phyloP scores from a whole-genome alignment of 2,797 vertebrate genomes.

The Pachyuromys duprasi region DNA sequence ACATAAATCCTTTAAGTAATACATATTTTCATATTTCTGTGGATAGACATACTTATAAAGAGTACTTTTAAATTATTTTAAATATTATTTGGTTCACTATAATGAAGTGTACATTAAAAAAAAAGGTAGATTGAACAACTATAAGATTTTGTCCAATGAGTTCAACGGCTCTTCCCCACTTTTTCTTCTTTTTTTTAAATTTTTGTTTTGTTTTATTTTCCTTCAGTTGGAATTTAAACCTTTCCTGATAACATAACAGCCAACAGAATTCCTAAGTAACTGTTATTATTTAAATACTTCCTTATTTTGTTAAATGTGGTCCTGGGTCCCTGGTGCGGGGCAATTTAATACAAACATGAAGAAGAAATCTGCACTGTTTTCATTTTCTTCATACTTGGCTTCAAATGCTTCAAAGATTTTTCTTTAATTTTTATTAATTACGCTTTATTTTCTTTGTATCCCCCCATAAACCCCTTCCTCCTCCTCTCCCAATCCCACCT shows the following conservation, averaged over 20 bases:
- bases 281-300: conserved; percentile 67
- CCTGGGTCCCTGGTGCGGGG: conserved; percentile 68
- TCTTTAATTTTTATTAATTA: too few species aligned
- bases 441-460: too few species aligned
- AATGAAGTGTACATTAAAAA: background rate
- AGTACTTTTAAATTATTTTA: background rate
- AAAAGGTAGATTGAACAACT: background rate
- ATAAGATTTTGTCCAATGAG: background rate
- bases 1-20: background rate
- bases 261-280: conserved; percentile 81
- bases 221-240: conserved; percentile 65
- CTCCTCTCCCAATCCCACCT: too few species aligned
- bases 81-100: background rate
- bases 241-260: conserved; percentile 84
- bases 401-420: conserved; percentile 33
- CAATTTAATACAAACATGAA: conserved; percentile 81
- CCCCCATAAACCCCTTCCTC: too few species aligned
- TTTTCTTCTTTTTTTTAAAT: conserved; percentile 49
- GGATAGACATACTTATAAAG: background rate
- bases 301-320: conserved; percentile 85
- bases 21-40: background rate
- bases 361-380: conserved; percentile 23
- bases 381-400: conserved; percentile 13
- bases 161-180: too few species aligned
- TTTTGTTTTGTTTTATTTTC: conserved; percentile 71